Conservation (phyloP, 92 coral and sea anemone genomes). For the Siderastrea radians region DNA sequence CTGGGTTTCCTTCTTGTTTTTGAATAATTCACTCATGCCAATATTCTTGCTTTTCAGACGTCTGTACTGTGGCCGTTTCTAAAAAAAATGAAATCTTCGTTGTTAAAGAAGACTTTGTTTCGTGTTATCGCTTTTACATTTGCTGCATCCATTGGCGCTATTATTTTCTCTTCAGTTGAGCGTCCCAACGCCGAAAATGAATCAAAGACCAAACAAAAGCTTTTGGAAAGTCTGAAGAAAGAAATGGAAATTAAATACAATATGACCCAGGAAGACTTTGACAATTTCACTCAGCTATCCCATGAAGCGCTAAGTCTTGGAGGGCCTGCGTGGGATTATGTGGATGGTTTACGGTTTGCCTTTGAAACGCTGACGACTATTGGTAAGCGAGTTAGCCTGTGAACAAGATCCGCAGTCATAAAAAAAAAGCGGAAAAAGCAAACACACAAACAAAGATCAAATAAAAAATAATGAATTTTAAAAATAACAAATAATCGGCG, state of each 20-base stretch:
- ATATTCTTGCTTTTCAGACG: not conserved
- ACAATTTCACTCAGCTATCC: conserved; percentile 3
- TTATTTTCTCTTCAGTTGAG: conserved; percentile 27
- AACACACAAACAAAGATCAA: too few relatives aligned
- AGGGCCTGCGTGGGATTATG: conserved; percentile 30
- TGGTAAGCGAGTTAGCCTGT: conserved; percentile 12
- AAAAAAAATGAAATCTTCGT: not conserved
- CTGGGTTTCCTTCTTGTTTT: too few relatives aligned
- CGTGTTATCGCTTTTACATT: conserved; percentile 31
- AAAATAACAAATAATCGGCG: too few relatives aligned
- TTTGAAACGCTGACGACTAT: conserved; percentile 51
- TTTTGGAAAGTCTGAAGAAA: not conserved
- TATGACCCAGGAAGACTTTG: conserved; percentile 18
- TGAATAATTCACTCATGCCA: too few relatives aligned
- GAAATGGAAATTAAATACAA: conserved; percentile 24
- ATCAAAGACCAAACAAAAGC: not conserved
- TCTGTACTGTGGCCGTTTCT: not conserved
- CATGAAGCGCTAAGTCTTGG: conserved; percentile 1
- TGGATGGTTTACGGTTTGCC: conserved; percentile 43
- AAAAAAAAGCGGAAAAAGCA: too few relatives aligned
- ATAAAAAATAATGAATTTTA: too few relatives aligned
- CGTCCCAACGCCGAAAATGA: conserved; percentile 14
- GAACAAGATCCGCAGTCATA: too few relatives aligned
- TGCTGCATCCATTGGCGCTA: not conserved
- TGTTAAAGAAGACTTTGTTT: conserved; percentile 3